These are phyloP conservation scores for Seladonia tumulorum DNA, from an alignment of 2,888 invertebrate genomes.

Conservation along the genomic window DNA sequence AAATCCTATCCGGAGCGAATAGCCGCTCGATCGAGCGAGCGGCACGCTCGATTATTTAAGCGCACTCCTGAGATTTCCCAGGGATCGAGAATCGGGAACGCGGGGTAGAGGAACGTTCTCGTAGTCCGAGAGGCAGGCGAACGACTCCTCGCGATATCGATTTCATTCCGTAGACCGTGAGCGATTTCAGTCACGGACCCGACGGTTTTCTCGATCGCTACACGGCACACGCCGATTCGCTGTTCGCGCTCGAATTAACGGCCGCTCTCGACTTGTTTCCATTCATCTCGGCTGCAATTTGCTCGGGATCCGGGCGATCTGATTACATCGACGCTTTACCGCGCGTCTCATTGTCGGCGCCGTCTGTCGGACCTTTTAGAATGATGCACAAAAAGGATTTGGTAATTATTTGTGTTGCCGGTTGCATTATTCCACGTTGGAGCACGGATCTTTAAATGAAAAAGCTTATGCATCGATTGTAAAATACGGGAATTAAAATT, in stretches of 20 bases:
- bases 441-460: too few species aligned
- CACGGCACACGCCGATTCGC: background rate
- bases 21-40: slow-evolving; percentile 43
- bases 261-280: background rate
- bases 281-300: background rate
- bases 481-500: too few species aligned
- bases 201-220: background rate
- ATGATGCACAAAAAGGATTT: background rate
- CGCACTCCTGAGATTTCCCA: slow-evolving; percentile 45
- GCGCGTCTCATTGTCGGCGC: background rate
- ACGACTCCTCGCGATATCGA: background rate
- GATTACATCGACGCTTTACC: background rate
- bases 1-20: slow-evolving; percentile 51
- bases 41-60: slow-evolving; percentile 67
- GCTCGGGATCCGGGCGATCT: background rate
- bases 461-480: too few species aligned
- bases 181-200: background rate
- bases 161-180: background rate
- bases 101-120: background rate
- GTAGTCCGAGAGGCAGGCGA: background rate
- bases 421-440: too few species aligned
- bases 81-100: slow-evolving; percentile 2
- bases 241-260: background rate
- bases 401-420: background rate
- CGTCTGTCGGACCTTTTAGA: background rate